These are phyloP conservation scores for Nycticorax nycticorax DNA, from an alignment of 2,113 vertebrate species.

Conservation along the genomic window DNA sequence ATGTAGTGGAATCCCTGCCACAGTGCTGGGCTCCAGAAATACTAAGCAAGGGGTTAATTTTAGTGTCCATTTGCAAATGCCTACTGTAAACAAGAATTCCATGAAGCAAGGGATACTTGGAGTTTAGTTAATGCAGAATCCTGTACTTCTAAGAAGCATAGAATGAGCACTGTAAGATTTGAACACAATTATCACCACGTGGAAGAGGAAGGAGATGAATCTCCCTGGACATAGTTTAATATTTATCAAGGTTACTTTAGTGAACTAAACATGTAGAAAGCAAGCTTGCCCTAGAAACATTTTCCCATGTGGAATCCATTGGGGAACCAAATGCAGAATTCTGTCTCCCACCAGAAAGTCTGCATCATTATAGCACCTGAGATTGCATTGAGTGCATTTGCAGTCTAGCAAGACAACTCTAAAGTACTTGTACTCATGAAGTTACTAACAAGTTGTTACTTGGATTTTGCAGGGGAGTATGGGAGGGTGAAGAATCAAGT, in stretches of 20 bases:
- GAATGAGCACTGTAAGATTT: not conserved
- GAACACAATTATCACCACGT: not conserved
- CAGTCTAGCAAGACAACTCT: not conserved
- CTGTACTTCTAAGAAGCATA: not conserved
- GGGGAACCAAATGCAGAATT: not conserved
- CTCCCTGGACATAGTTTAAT: not conserved
- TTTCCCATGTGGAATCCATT: not conserved
- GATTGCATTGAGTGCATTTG: not conserved
- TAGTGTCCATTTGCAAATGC: not conserved
- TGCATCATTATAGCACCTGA: not conserved
- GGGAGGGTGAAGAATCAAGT: not conserved
- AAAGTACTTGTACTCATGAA: not conserved
- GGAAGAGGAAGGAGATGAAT: not conserved
- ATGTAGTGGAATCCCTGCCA: not conserved
- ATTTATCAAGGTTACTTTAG: not conserved
- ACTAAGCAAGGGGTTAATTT: not conserved
- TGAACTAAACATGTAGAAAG: not conserved
- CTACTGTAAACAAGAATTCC: not conserved
- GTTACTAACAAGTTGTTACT: not conserved
- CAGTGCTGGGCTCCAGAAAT: not conserved
- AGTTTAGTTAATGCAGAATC: not conserved
- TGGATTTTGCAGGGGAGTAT: not conserved
- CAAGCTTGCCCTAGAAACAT: not conserved
- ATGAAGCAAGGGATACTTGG: not conserved
- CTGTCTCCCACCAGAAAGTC: not conserved